Base-by-base conservation (phyloP, 1,140 invertebrate genomes). In the Aphaenogaster rudis region DNA sequence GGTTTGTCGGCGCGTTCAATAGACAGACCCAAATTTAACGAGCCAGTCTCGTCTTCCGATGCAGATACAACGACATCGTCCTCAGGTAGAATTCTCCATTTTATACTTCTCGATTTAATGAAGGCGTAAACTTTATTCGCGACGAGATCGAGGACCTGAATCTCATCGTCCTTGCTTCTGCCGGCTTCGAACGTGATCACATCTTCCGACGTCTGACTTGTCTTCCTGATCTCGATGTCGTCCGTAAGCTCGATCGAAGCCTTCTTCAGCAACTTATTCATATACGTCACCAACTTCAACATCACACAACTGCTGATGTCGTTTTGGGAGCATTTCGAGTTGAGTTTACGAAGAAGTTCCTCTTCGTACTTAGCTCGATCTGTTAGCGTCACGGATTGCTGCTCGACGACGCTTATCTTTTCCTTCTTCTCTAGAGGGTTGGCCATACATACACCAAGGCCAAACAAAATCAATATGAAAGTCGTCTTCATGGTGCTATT, bases 301-400 rank as follows among this genome's bases (percentile, higher is more conserved):
- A 98, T 97, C 86, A 97, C 97, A 92, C 98, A 98, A 21, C 97
- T 97, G 45, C 97, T 97, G 13, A 97, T 96, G 88, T 98, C 97
- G 63, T 97, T 96, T 76, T 97, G 96, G 1, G 96, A 96, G 91
- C 98, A 98, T 95, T 98, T 98, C 59, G 95, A 95, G 90, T 97
- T 98, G 11, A 98, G 94, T 84, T 97, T 98, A 21, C 96, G 96
- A 77, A 98, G 94, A 5, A 98, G 94, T 9, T 96, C 96, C 84
- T 98, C 97, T 93, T 98, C 97, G 86, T 94, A 94, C 69, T 95
- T 95, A 8, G 93, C 94, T 39, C 94, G 94, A 84, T 96, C 95
- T 28, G 92, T 93, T 74, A 95, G 17, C 79, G 92, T 94, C 81
- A 94, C 91, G 39, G 94, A 92, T 79, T 95, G 93, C 88, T 95